phyloP scores from a whole-genome alignment of 2,113 vertebrate genomes.

The Microcebus jonahi region DNA sequence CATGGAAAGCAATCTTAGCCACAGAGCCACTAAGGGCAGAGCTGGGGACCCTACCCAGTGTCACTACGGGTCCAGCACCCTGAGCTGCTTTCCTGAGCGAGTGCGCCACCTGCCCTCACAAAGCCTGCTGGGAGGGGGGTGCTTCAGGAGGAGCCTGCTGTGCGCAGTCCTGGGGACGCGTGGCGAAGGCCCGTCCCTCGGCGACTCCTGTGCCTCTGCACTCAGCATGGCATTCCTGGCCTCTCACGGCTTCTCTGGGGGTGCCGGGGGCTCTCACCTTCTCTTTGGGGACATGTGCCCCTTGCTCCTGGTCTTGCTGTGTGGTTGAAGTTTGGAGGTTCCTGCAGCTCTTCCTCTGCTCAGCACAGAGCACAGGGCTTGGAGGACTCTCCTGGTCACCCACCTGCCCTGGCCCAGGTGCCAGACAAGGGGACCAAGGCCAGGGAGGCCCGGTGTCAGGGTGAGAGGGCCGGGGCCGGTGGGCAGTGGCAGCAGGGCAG shows the following conservation, averaged over 20 bases:
- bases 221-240: no score
- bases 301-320: accelerated
- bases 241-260: not conserved
- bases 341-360: not conserved
- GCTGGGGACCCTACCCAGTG: accelerated
- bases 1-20: no score
- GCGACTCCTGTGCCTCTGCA: accelerated
- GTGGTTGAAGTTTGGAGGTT: not conserved
- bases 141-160: accelerated
- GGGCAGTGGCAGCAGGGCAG: not conserved
- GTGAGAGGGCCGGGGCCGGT: accelerated
- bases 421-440: not conserved
- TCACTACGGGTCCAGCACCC: not conserved
- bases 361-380: accelerated
- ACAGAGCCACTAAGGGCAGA: not conserved
- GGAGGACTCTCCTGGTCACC: accelerated
- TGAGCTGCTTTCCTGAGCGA: not conserved
- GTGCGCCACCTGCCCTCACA: not conserved
- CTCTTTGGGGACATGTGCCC: not conserved
- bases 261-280: not conserved
- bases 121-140: not conserved
- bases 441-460: not conserved
- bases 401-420: not conserved
- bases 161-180: not conserved
- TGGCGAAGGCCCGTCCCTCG: no score